These are phyloP conservation scores for Phyllotreta cruciferae DNA, from an alignment of 2,888 invertebrate genomes.

Conservation along the genomic window DNA sequence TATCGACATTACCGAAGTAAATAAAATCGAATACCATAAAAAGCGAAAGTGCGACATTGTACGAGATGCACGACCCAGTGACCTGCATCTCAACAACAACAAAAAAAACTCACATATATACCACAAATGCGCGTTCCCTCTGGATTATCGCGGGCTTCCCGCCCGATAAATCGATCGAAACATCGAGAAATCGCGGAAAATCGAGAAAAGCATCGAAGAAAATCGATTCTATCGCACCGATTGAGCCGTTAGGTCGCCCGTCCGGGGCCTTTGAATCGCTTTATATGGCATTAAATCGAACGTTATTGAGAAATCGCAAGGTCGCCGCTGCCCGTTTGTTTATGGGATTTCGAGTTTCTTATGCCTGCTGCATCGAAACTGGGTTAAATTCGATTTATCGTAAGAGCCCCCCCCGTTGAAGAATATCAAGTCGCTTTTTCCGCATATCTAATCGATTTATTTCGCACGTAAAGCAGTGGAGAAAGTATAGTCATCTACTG, in stretches of 20 bases:
- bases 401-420: background rate
- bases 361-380: background rate
- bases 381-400: background rate
- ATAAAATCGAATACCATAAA: constrained; percentile 34
- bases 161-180: background rate
- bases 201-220: background rate
- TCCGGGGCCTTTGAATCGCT: background rate
- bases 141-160: background rate
- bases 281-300: constrained; percentile 21
- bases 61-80: constrained; percentile 37
- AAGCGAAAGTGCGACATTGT: constrained; percentile 43
- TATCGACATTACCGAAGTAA: constrained; percentile 13
- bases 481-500: too few relatives aligned
- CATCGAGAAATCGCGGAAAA: too few relatives aligned
- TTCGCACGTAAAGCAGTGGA: too few relatives aligned
- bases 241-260: background rate
- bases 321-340: constrained; percentile 12
- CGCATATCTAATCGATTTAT: too few relatives aligned
- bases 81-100: constrained; percentile 32
- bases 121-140: constrained; percentile 28
- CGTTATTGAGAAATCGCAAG: constrained; percentile 29
- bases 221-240: background rate
- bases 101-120: constrained; percentile 9
- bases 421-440: background rate
- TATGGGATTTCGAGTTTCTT: too few relatives aligned